These are phyloP conservation scores for Lasioglossum oenotherae DNA, from an alignment of 2,888 invertebrate genomes.

Conservation along the genomic window DNA sequence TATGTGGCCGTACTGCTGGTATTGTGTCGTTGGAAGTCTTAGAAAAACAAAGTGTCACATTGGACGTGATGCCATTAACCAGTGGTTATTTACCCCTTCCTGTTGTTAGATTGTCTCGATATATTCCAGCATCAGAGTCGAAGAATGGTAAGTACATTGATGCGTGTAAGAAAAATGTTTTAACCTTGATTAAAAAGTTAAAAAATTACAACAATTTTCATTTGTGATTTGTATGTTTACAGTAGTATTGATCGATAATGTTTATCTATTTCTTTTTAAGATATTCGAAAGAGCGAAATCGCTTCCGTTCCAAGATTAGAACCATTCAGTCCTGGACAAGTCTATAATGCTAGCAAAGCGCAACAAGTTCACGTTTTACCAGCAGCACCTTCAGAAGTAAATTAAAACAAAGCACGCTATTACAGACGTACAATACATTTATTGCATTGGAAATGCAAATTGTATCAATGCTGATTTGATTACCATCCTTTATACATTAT, in stretches of 20 bases:
- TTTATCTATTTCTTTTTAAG: slow-evolving; percentile 75
- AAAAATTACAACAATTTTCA: not conserved
- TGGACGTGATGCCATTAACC: slow-evolving; percentile 97
- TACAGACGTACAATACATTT: slow-evolving; percentile 44
- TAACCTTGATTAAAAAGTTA: not conserved
- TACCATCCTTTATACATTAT: slow-evolving; percentile 35
- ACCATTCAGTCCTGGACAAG: slow-evolving; percentile 95
- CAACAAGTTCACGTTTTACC: slow-evolving; percentile 95
- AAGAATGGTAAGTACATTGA: slow-evolving; percentile 79
- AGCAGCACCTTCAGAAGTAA: slow-evolving; percentile 78
- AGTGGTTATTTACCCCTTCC: slow-evolving; percentile 96
- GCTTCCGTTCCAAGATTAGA: slow-evolving; percentile 91
- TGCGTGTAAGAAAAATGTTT: slow-evolving; percentile 4
- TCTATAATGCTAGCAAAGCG: slow-evolving; percentile 96
- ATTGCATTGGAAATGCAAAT: slow-evolving; percentile 42
- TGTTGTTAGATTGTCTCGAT: slow-evolving; percentile 94
- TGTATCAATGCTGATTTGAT: slow-evolving; percentile 47
- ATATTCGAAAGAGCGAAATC: slow-evolving; percentile 84
- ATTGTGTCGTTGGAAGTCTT: slow-evolving; percentile 87
- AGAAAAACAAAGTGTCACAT: slow-evolving; percentile 90
- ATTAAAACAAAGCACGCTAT: slow-evolving; percentile 62
- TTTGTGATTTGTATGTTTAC: slow-evolving; percentile 10
- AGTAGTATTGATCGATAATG: slow-evolving; percentile 35
- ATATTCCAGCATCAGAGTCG: slow-evolving; percentile 90
- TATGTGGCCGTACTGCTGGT: slow-evolving; percentile 95